These are phyloP conservation scores for Oxygymnocypris stewartii DNA, from an alignment of 2,113 vertebrate species.

Conservation along the genomic window DNA sequence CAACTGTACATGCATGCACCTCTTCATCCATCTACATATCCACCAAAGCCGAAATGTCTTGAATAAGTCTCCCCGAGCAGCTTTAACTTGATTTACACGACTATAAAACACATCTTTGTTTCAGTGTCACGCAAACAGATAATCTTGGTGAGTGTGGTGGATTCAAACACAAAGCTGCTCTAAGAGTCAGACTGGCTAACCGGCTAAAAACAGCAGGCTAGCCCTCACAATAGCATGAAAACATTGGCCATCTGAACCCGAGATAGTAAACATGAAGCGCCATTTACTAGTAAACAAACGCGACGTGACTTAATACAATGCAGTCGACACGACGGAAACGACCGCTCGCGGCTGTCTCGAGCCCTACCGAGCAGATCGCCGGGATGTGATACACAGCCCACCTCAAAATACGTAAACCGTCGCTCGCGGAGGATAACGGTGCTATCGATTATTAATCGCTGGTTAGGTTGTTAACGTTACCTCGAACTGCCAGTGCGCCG, in stretches of 20 bases:
- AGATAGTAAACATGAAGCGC: background rate
- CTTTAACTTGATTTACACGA: background rate
- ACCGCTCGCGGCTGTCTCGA: background rate
- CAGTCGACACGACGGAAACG: background rate
- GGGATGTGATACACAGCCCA: background rate
- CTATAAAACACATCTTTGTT: background rate
- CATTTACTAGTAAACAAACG: slow-evolving; percentile 9
- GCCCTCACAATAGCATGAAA: background rate
- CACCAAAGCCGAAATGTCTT: background rate
- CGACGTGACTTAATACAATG: background rate
- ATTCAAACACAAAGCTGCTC: slow-evolving; percentile 28
- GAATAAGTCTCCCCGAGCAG: background rate
- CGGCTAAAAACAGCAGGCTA: background rate
- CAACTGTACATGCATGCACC: background rate
- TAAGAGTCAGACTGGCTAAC: background rate
- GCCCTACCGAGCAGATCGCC: too few relatives aligned
- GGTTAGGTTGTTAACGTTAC: slow-evolving; percentile 75
- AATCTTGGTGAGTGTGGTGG: background rate
- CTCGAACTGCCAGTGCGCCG: slow-evolving; percentile 96
- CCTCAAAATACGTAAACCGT: background rate
- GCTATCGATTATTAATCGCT: background rate
- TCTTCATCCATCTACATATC: background rate
- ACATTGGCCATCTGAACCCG: background rate
- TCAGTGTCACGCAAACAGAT: background rate
- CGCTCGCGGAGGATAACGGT: background rate